phyloP scores from a whole-genome alignment of 35 echinoderm and acorn worm genomes.

The Ophioderma brevispina region DNA sequence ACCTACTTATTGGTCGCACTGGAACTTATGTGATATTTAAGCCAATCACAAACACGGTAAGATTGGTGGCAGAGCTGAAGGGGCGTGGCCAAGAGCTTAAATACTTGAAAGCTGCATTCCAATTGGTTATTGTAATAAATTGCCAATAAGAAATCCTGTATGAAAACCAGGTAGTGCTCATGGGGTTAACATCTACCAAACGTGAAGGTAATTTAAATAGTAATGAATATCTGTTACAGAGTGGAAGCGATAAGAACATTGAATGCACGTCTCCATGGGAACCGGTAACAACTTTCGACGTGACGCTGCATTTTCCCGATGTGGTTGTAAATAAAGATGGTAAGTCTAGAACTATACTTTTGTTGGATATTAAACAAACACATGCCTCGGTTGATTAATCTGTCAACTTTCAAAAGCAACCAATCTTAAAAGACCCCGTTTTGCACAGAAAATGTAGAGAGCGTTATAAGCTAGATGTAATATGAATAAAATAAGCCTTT shows the following conservation, averaged over 20 bases:
- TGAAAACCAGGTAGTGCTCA: not conserved
- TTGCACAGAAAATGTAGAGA: too few relatives aligned
- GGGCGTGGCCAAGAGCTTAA: not conserved
- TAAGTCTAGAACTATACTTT: too few relatives aligned
- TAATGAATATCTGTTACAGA: not conserved
- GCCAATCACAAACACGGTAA: too few relatives aligned
- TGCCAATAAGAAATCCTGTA: not conserved
- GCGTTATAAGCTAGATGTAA: too few relatives aligned
- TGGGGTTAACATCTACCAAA: not conserved
- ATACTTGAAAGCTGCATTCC: not conserved
- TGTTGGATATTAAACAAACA: too few relatives aligned
- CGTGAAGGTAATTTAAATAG: not conserved
- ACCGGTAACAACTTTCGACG: conserved; percentile 5
- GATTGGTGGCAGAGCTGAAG: too few relatives aligned
- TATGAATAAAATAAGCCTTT: too few relatives aligned
- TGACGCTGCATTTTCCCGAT: conserved; percentile 65
- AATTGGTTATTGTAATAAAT: not conserved
- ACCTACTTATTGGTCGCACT: too few relatives aligned
- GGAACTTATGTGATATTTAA: too few relatives aligned
- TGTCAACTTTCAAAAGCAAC: too few relatives aligned
- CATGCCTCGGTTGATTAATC: too few relatives aligned
- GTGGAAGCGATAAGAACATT: conserved; percentile 3
- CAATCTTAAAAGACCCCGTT: too few relatives aligned
- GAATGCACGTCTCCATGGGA: conserved; percentile 44
- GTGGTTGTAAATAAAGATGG: conserved; percentile 60